Conservation (phyloP, 2,888 invertebrate genomes). For the Heliothis peltigera region DNA sequence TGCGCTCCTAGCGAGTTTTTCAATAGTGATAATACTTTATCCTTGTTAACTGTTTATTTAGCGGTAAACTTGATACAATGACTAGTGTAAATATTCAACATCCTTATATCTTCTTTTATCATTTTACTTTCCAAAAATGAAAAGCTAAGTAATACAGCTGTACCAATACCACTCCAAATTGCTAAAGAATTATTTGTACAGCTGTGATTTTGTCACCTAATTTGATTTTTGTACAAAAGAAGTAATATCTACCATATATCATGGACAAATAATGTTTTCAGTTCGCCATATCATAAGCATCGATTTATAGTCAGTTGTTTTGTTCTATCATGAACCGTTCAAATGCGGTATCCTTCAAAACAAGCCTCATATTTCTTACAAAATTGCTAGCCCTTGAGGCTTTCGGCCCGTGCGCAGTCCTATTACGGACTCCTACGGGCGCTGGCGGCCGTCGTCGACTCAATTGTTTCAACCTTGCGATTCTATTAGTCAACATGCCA, state of each 20-base stretch:
- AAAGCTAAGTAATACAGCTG: background rate
- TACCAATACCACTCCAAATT: background rate
- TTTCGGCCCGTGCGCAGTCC: conserved; percentile 21
- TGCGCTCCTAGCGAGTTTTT: conserved; percentile 39
- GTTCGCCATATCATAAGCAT: background rate
- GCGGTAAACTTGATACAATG: background rate
- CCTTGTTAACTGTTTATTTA: conserved; percentile 25
- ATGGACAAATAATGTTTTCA: conserved; percentile 2
- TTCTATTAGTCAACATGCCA: conserved; percentile 73
- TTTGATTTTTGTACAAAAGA: background rate
- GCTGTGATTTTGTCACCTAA: background rate
- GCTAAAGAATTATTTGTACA: background rate
- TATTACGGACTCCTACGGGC: conserved; percentile 45
- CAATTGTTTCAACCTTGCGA: conserved; percentile 85
- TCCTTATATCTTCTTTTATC: background rate
- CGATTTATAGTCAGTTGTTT: background rate
- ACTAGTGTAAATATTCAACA: background rate
- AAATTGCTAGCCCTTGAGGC: conserved; percentile 16
- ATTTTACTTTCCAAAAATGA: background rate
- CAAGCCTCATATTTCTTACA: conserved; percentile 19
- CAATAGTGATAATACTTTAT: conserved; percentile 20
- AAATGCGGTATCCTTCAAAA: conserved; percentile 3
- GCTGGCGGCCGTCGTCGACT: conserved; percentile 69
- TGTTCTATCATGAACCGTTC: conserved; percentile 13
- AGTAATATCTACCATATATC: background rate